A percentile compares a stretch with the other conserved stretches of the same genome.
Evolutionary conservation across 2,888 invertebrate species (phyloP).

Genomic region (Aphelenchoides bicaudatus): DNA sequence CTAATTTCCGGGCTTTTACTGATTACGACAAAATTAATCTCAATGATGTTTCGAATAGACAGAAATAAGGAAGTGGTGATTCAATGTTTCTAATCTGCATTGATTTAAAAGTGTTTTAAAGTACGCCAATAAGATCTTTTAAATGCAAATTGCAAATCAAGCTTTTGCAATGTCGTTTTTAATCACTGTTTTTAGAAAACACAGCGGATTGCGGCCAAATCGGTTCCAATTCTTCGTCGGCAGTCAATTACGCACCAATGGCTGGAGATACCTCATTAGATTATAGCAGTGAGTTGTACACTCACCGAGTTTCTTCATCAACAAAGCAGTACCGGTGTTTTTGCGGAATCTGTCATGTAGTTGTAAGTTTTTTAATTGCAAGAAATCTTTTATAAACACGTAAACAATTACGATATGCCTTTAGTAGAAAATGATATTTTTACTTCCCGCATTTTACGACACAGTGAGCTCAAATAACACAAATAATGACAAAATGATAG

Average conservation of each 20-base stretch:
- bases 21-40: too few relatives aligned
- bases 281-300: constrained; percentile 64
- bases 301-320: background rate
- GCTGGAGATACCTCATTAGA: constrained; percentile 19
- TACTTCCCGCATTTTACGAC: too few relatives aligned
- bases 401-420: too few relatives aligned
- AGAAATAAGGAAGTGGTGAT: too few relatives aligned
- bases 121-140: background rate
- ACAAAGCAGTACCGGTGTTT: constrained; percentile 42
- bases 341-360: constrained; percentile 50
- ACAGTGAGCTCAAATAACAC: too few relatives aligned
- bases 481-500: background rate
- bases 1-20: too few relatives aligned
- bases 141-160: too few relatives aligned
- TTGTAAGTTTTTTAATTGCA: constrained; percentile 35
- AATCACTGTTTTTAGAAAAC: too few relatives aligned
- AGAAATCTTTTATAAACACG: constrained; percentile 2
- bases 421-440: too few relatives aligned
- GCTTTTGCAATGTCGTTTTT: too few relatives aligned
- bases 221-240: constrained; percentile 16
- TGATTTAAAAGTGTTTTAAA: constrained; percentile 4
- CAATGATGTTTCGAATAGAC: too few relatives aligned
- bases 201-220: constrained; percentile 9
- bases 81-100: background rate
- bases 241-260: constrained; percentile 24